Evolutionary conservation across 2,888 invertebrate genomes (phyloP), one percentile per base, ranked within the genome.

Genomic region (Mamestra brassicae): DNA sequence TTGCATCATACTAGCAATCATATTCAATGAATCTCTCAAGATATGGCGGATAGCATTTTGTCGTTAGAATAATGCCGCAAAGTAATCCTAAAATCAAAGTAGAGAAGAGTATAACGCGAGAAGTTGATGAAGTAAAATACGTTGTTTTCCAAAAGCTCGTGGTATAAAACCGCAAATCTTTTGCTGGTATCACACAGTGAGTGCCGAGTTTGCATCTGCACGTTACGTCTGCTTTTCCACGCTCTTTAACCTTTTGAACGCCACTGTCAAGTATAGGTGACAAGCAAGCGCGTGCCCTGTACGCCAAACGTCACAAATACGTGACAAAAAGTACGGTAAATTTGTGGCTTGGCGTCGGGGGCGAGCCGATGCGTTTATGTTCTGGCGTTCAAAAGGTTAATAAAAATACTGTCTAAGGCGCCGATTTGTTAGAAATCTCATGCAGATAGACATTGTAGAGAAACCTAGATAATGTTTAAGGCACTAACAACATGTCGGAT

Each of bases 391-490:
- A n/a, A n/a, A n/a, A n/a, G n/a, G n/a, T n/a, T n/a, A 54, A 26
- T 42, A 11, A 60, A 11, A 42, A 42, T 52, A 50, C 34, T 26
- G 7, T 38, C 17, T 4, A 65, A 61, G 8, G 6, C 6, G 26
- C 45, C 4, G 26, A 70, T 54, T 7, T 47, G 17, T 52, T 13
- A 11, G 52, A 47, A 60, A 38, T 13, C 11, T 45, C 42, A 15
- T 13, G 11, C n/a, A 34, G 15, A 57, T 42, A 34, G 7, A 36
- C 36, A 36, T 45, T 62, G 17, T 60, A 52, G 45, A 34, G 52
- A 70, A 11, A 52, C 8, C 26, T 76, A 58, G 42, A 17, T 63
- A 6, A 58, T 26, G 50, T 65, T 60, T 36, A 38, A 26, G 47
- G 52, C 15, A 66, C 26, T 58, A 60, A 64, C 11, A 42, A 50